Conservation (phyloP, 2,797 vertebrate species). For the Acanthornis magna region DNA sequence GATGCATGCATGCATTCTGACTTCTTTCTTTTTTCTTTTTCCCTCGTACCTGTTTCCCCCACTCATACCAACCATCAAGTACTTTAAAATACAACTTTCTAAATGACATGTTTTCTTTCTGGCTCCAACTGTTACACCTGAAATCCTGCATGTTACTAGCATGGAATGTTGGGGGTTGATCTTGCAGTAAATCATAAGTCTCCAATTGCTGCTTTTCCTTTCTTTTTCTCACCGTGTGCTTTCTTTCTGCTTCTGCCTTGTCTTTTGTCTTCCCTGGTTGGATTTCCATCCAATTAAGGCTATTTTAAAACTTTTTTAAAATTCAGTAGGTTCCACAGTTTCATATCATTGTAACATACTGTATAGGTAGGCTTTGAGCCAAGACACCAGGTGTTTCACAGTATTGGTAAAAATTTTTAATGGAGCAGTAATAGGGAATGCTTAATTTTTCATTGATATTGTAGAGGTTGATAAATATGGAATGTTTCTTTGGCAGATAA, state of each 20-base stretch:
- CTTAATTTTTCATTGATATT: background rate
- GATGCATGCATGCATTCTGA: background rate
- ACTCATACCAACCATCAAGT: accelerated
- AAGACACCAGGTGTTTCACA: background rate
- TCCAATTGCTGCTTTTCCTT: background rate
- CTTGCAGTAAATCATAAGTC: background rate
- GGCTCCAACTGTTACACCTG: background rate
- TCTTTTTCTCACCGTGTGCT: background rate
- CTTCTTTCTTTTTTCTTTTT: background rate
- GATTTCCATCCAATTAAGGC: background rate
- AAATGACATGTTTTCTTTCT: background rate
- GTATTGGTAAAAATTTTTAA: background rate
- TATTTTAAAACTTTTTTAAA: background rate
- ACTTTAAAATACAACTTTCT: background rate
- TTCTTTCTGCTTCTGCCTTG: background rate
- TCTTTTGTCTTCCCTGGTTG: background rate
- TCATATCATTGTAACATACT: background rate
- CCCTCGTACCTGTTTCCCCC: accelerated
- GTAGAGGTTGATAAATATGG: background rate
- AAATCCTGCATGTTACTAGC: background rate
- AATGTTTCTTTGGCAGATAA: constrained; percentile 81
- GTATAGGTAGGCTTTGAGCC: background rate
- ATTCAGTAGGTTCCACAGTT: background rate
- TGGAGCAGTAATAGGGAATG: background rate
- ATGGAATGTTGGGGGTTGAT: background rate